Evolutionary conservation across 1,140 invertebrate species (phyloP), one percentile per base, ranked within the genome.

Genomic region (Drosophila neocordata): DNA sequence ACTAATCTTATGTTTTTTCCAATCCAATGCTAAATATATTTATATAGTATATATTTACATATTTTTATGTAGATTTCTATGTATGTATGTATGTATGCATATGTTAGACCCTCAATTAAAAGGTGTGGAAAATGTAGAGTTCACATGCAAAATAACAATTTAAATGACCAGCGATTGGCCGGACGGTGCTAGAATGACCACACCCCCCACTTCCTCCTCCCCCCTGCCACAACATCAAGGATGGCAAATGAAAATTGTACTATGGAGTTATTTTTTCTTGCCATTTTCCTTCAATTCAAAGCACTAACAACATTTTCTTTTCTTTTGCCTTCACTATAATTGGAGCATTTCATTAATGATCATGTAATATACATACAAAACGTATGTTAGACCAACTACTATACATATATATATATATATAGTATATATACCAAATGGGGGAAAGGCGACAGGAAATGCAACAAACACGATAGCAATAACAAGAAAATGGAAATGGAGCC

Each of bases 101-200:
- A 8, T 20, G 8, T 15, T 20, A 44, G 58, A 52, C 64, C 72
- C 66, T 76, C 72, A 84, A 84, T 84, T 84, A 84, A 79, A 82
- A 84, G 80, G 80, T 84, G 80, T 84, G 80, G 80, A 84, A 84
- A 84, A 84, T 84, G 80, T 73, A 31, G 63, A 68, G 76, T 79
- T 77, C 66, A 77, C 80, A 84, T 84, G 80, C 80, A 84, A 84
- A 77, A 76, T 65, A 73, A 84, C 76, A 84, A 84, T 84, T 84
- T 79, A 79, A 79, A 51, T 69, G 65, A 80, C 69, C 69, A 80
- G 52, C 52, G 27, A 62, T 60, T 38, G 64, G 56, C 71, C 70
- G 53, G 61, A 22, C 37, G 27, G 27, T 31, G 1, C 2, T 24
- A 38, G 31, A 24, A 4, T 13, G 6, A 13, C 24, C 6, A 15